These are phyloP conservation scores for Callaeas wilsoni DNA, from an alignment of 2,113 vertebrate species.

Conservation along the genomic window DNA sequence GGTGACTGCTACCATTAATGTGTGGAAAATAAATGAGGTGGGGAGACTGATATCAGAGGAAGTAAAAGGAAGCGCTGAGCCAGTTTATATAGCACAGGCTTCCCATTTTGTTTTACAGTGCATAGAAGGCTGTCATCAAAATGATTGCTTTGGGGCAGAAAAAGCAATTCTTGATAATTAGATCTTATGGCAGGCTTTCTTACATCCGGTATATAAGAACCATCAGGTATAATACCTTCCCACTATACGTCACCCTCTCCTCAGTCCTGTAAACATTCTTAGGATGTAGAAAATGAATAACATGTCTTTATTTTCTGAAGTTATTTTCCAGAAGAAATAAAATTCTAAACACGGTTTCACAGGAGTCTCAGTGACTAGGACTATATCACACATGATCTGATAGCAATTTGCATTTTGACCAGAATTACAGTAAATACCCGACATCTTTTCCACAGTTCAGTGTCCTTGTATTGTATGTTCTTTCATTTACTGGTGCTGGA, in stretches of 20 bases:
- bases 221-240: conserved; percentile 40
- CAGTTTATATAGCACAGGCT: conserved; percentile 73
- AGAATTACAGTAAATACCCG: neutral
- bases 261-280: conserved; percentile 37
- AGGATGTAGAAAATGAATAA: neutral
- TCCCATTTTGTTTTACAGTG: conserved; percentile 79
- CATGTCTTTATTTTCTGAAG: neutral
- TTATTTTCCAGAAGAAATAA: conserved; percentile 1
- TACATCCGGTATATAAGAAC: conserved; percentile 57
- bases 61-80: conserved; percentile 67
- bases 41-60: conserved; percentile 71
- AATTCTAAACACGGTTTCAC: conserved; percentile 2
- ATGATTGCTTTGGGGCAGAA: conserved; percentile 80
- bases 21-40: conserved; percentile 82
- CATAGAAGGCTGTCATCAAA: conserved; percentile 77
- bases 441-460: neutral
- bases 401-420: neutral
- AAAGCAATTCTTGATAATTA: conserved; percentile 81
- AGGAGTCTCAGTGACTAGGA: neutral
- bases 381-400: neutral
- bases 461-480: neutral
- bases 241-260: conserved; percentile 5
- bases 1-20: conserved; percentile 86
- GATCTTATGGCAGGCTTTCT: conserved; percentile 74
- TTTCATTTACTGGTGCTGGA: neutral